Base-by-base conservation (phyloP, 1,140 invertebrate genomes). In the Lysiphlebus fabarum region DNA sequence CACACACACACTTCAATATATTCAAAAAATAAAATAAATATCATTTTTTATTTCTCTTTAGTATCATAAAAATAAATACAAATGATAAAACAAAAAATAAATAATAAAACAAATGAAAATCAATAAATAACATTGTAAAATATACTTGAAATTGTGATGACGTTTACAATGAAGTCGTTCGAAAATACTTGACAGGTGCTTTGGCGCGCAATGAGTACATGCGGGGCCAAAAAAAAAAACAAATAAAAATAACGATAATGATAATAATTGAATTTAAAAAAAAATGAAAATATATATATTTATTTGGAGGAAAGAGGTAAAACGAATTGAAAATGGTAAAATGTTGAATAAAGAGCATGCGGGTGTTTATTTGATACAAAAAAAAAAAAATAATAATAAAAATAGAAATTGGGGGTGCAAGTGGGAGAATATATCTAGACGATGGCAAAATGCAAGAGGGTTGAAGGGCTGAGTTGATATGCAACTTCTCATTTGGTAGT, bases 401-500 rank as follows among this genome's bases (percentile, higher is more conserved):
- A 7, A 14, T 10, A 12, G 5, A 37, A n/a, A 48, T 56, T 11
- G 44, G 45, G 57, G n/a, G n/a, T 7, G 48, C 36, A 7, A 53
- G 53, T 9, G 53, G 57, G 58, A 60, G 49, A 58, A 42, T 49
- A 58, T 53, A 53, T 49, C 34, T 34, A 38, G 51, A 58, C 26
- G 60, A 53, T 61, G 48, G 48, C 61, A 34, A 49, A 54, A 54
- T 42, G 42, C 43, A 6, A 49, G 51, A 47, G 55, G 34, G 49
- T 59, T 43, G 53, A 59, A 42, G 48, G 41, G 34, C 40, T 34
- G 36, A 43, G 34, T 38, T 34, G 36, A 43, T 56, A 45, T 56
- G 33, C 33, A 53, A n/a, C 26, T 58, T 36, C 49, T 54, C 55
- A 75, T 77, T 77, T 77, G 77, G 70, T 79, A 72, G 76, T 77